Conservation (phyloP, 2,797 vertebrate species). For the Micromesistius poutassou region DNA sequence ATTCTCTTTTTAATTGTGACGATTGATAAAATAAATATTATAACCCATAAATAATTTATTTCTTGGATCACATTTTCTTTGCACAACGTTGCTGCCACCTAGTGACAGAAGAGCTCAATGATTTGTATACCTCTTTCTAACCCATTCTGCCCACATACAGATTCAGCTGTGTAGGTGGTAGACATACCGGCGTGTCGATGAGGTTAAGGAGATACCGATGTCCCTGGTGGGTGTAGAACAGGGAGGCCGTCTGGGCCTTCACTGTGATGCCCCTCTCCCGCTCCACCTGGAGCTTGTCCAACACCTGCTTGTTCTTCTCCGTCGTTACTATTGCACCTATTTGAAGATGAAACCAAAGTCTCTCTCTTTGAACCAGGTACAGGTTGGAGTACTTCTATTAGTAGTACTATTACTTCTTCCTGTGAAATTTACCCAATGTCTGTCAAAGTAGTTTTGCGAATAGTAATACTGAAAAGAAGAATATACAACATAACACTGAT, state of each 20-base stretch:
- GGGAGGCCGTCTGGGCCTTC: conserved; percentile 93
- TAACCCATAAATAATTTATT: not conserved
- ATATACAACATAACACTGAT: not conserved
- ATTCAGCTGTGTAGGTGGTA: not conserved
- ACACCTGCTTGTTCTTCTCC: conserved; percentile 87
- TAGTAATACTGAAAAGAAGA: not conserved
- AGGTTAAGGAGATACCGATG: conserved; percentile 91
- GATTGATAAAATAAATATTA: not conserved
- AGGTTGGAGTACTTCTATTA: not conserved
- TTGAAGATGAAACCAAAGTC: conserved; percentile 3
- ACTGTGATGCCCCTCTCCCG: conserved; percentile 96
- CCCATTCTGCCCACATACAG: not conserved
- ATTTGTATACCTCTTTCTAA: not conserved
- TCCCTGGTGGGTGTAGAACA: conserved; percentile 82
- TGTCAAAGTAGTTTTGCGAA: not conserved
- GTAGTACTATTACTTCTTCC: not conserved
- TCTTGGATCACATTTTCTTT: not conserved
- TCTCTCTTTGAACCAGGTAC: not conserved
- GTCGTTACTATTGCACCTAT: conserved; percentile 89
- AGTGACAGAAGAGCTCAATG: not conserved
- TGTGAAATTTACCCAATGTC: not conserved
- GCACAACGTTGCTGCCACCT: not conserved
- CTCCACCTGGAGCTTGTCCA: conserved; percentile 97
- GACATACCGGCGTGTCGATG: conserved; percentile 93
- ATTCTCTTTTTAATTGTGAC: not conserved